A percentile compares a stretch with the other conserved stretches of the same genome.
These are phyloP conservation scores for Cherax quadricarinatus DNA, from an alignment of 1,140 invertebrate genomes.

Conservation along the genomic window DNA sequence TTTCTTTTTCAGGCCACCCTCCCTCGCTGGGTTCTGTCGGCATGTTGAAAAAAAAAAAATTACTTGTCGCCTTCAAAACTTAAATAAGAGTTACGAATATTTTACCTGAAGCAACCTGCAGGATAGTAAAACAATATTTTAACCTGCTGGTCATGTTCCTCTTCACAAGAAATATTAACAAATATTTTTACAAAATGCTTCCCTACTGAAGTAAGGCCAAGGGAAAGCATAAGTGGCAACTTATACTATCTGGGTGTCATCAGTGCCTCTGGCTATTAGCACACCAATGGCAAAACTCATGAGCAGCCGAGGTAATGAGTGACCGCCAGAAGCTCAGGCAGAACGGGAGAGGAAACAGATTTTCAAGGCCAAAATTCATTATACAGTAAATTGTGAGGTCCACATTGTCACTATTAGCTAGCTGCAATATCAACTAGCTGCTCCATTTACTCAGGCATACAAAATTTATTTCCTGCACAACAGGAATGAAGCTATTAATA, in stretches of 20 bases:
- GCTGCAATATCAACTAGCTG: constrained; percentile 16
- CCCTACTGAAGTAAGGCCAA: constrained; percentile 66
- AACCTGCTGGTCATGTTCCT: constrained; percentile 65
- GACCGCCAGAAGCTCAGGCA: constrained; percentile 12
- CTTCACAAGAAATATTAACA: constrained; percentile 69
- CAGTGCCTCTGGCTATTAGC: constrained; percentile 32
- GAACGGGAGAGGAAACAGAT: neutral
- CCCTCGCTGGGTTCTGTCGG: too few species aligned
- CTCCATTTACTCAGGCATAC: constrained; percentile 13
- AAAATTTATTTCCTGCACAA: constrained; percentile 25
- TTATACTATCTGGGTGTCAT: constrained; percentile 61
- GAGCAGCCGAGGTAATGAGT: constrained; percentile 36
- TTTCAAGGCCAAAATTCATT: constrained; percentile 39
- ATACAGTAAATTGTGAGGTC: constrained; percentile 29
- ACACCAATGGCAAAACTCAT: constrained; percentile 43
- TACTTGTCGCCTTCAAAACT: too few species aligned
- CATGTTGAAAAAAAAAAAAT: too few species aligned
- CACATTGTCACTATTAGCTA: neutral
- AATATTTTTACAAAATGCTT: constrained; percentile 66
- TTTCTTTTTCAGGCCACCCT: too few species aligned
- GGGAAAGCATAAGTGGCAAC: constrained; percentile 63
- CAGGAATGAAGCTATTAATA: constrained; percentile 24
- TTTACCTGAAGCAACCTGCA: neutral
- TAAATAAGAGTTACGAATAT: too few species aligned
- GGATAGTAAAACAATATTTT: constrained; percentile 46